Evolutionary conservation across 2,888 invertebrate species (phyloP).

Genomic region (Leptopterna dolabrata): DNA sequence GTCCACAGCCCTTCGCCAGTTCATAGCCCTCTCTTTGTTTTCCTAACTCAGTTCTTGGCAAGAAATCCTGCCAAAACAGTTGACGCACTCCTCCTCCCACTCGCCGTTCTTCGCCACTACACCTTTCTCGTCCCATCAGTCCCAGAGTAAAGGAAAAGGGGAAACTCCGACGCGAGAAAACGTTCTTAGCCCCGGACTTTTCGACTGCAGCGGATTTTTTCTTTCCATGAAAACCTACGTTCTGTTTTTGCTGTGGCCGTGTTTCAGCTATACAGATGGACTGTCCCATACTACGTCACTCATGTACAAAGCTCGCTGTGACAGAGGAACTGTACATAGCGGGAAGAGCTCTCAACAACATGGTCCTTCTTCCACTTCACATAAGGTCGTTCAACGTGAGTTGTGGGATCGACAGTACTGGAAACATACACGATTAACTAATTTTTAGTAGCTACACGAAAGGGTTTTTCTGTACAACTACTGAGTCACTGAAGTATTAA

Average conservation of each 20-base stretch:
- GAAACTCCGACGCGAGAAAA: not conserved
- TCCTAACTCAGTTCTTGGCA: not conserved
- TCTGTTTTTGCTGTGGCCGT: not conserved
- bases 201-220: not conserved
- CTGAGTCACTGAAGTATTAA: no score
- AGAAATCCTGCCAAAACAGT: not conserved
- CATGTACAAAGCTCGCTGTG: not conserved
- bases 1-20: not conserved
- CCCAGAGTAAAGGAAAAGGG: not conserved
- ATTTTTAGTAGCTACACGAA: no score
- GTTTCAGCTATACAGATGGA: not conserved
- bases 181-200: not conserved
- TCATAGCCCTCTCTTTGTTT: not conserved
- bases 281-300: not conserved
- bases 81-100: not conserved
- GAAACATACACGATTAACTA: no score
- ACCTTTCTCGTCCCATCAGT: not conserved
- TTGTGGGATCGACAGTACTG: no score
- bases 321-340: not conserved
- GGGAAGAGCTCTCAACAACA: not conserved
- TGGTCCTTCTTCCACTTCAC: no score
- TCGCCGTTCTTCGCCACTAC: not conserved
- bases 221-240: not conserved
- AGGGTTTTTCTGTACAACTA: no score
- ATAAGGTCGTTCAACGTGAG: not conserved